Percentiles rank a stretch among this genome's conserved stretches.
Conservation (phyloP, 92 coral and sea anemone genomes). For the Montipora capitata region DNA sequence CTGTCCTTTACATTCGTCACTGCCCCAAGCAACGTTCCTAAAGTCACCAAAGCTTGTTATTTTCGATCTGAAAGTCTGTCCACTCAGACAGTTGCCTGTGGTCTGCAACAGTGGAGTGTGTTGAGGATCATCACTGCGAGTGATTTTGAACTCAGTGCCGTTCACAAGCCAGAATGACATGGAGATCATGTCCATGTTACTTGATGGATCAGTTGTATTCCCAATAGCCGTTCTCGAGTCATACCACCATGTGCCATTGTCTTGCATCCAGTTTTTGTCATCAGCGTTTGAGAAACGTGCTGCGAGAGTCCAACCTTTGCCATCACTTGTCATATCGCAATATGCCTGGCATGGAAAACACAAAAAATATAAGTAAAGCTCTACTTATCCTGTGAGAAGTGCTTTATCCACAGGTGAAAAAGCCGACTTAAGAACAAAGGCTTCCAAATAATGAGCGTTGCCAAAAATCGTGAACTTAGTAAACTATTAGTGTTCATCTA, state of each 20-base stretch:
- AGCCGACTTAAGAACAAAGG: too few relatives aligned
- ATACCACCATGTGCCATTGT: slow-evolving; percentile 75
- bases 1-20: background rate
- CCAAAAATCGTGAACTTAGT: too few relatives aligned
- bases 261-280: slow-evolving; percentile 61
- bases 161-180: background rate
- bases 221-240: slow-evolving; percentile 59
- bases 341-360: background rate
- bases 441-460: too few relatives aligned
- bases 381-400: too few relatives aligned
- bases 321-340: background rate
- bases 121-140: slow-evolving; percentile 11
- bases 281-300: slow-evolving; percentile 79
- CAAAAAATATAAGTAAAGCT: too few relatives aligned
- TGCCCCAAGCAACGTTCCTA: background rate
- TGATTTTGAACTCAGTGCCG: slow-evolving; percentile 31
- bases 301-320: slow-evolving; percentile 69
- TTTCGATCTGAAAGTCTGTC: slow-evolving; percentile 52
- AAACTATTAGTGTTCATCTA: too few relatives aligned
- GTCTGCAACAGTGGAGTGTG: background rate
- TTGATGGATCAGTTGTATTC: background rate
- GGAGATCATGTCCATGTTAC: slow-evolving; percentile 6
- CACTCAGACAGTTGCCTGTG: background rate
- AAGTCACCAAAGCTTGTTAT: slow-evolving; percentile 51
- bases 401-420: too few relatives aligned